Base-by-base conservation (phyloP, 2,113 vertebrate genomes). In the Bujurquina vittata region DNA sequence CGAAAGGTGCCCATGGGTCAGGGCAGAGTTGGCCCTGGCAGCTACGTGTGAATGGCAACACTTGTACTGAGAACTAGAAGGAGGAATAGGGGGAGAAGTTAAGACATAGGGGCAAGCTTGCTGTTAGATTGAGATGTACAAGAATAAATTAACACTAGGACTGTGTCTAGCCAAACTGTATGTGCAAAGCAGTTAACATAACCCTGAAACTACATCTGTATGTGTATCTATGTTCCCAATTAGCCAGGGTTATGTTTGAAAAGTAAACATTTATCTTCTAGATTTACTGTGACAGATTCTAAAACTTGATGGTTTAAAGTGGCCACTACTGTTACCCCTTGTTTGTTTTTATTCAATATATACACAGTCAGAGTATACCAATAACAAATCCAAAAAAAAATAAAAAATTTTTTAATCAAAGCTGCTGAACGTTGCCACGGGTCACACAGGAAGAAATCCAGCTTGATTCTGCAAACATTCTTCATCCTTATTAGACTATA, bases 211-310 rank as follows among this genome's bases (percentile, higher is more conserved):
- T 26, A 29, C 77, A 55, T 37, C 46, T 54, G 80, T 86, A 84
- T 49, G 62, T 56, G 82, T 67, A 60, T 77, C 72, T 56, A 43
- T 74, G 37, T 72, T 87, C 83, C 56, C 46, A 74, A 87, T 91
- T 90, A 84, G 86, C 60, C 56, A 52, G 67, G 73, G 83, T 82
- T 62, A 72, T 88, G 86, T 90, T 87, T 92, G 77, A 92, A 92
- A 91, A 81, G 83, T 80, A 90, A 94, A 94, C 89, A 92, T 87
- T 89, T 89, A 67, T 87, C 79, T 84, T 83, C 59, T 6, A 22
- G 74, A 65, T 92, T 86, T 83, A 85, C 84, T 81, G 40, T 84
- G 89, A 92, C 86, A 88, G 88, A 55, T 67, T 54, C 56, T 79
- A 37, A 80, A 80, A 84, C n/a, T 49, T 89, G 90, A 92, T 26